Evolutionary conservation across 2,113 vertebrate species (phyloP), one percentile per base, ranked within the genome.

Genomic region (Silurus meridionalis): DNA sequence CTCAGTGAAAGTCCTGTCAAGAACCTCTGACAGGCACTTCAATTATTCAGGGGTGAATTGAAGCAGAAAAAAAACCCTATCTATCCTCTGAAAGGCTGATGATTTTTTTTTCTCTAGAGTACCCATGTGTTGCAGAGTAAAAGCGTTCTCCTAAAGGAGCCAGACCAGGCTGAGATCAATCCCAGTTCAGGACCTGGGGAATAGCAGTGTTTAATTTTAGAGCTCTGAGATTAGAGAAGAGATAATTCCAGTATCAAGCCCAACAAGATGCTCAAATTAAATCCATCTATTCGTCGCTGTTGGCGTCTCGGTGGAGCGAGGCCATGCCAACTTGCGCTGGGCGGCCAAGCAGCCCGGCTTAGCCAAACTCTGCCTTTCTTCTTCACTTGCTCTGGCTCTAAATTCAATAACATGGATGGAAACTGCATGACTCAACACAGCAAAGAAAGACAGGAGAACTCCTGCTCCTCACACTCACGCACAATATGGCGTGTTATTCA

Each of bases 21-120:
- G 61, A 69, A 66, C 60, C 80, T 82, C 82, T 82, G 85, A 86
- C 69, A 82, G 78, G 25, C 69, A 50, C 69, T 82, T 83, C 74
- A 82, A 57, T 82, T 82, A 66, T 79, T 6, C 74, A 69, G 72
- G 48, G 60, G 14, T 4, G 14, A 60, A 80, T 19, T 19, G 80
- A 64, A 82, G 48, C n/a, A 23, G 50, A 23, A 17, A 52, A 58
- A 37, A 14, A 15, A 0, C n/a, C 1, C 37, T 37, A 37, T 28
- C 7, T 37, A 58, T 85, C 52, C 79, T 86, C 37, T 28, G 1
- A 57, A 9, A 57, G 13, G 8, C 9, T 74, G 87, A 63, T 63
- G 11, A 25, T 3, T 63, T 55, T 72, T 72, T 28, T 69, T 55
- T 67, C 75, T 17, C 60, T 66, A 61, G 37, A 15, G 7, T 17